Percentiles rank a stretch among this genome's conserved stretches.
These are phyloP conservation scores for Hydropsyche betteni DNA, from an alignment of 2,888 invertebrate species.

Conservation along the genomic window DNA sequence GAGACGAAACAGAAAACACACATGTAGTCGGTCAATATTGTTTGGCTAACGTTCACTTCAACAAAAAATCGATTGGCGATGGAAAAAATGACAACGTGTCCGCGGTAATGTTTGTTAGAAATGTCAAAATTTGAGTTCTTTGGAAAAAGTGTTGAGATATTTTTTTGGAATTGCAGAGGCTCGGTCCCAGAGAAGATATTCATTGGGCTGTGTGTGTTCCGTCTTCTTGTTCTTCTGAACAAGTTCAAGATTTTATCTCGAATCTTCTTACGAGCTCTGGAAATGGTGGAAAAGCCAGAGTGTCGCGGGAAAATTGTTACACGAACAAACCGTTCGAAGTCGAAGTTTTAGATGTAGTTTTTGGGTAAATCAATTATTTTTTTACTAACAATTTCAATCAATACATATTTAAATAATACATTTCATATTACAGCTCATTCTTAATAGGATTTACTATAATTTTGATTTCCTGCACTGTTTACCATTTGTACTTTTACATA, in stretches of 20 bases:
- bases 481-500: constrained; percentile 60
- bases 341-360: constrained; percentile 57
- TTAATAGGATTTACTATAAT: constrained; percentile 62
- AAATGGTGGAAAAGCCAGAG: constrained; percentile 55
- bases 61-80: constrained; percentile 54
- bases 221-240: constrained; percentile 65
- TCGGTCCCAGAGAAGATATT: constrained; percentile 62
- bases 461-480: constrained; percentile 62
- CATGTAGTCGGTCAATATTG: constrained; percentile 73
- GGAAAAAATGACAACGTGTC: constrained; percentile 54
- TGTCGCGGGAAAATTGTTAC: constrained; percentile 65
- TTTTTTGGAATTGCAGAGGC: constrained; percentile 53
- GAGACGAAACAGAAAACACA: constrained; percentile 58
- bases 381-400: background rate
- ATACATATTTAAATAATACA: background rate
- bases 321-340: constrained; percentile 59
- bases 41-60: constrained; percentile 65
- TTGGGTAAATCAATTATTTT: constrained; percentile 57
- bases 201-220: constrained; percentile 75
- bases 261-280: constrained; percentile 55
- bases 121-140: too few relatives aligned
- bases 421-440: constrained; percentile 60
- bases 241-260: constrained; percentile 65
- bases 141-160: too few relatives aligned
- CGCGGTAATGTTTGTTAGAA: too few relatives aligned